Base-by-base conservation (phyloP, 2,888 invertebrate genomes). In the Dilophus febrilis region DNA sequence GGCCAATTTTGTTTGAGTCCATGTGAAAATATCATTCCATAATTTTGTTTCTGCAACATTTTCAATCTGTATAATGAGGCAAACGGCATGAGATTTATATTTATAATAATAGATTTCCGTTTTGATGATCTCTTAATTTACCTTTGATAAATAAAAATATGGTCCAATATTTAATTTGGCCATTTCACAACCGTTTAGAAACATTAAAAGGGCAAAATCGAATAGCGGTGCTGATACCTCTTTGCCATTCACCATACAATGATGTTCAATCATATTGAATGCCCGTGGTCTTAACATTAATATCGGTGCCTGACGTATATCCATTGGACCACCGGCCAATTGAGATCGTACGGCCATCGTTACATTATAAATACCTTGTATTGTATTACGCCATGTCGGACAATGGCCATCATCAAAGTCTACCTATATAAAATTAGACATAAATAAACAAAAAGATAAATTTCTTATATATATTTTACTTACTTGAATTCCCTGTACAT, bases 341-440 rank as follows among this genome's bases (percentile, higher is more conserved):
- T 62, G 58, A 8, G 68, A 67, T 13, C 64, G 64, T 2, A 75
- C 70, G 2, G 67, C 72, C 47, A 64, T 57, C 43, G 59, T 64
- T 14, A 78, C 66, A 51, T 78, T 77, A 47, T 72, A 63, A 43
- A 67, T 67, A 6, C 77, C 77, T 17, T 64, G 51, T 26, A 80
- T 59, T 54, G 77, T 77, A 51, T 78, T 79, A 43, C 57, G 60
- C 79, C 79, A 80, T 1, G 74, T 74, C 1, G 80, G 79, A 45
- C 78, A 78, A 53, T 77, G 77, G 1, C 78, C 78, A 60, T 80
- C 80, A 46, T 77, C 77, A 58, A 76, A 76, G 52, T 77, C 77
- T 7, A 64, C 56, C 58, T 56, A 40, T n/a, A 19, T 16, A 8
- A n/a, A 11, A 18, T 8, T 19, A 5, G 29, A 4, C 12, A 37